Base-by-base conservation (phyloP, 2,888 invertebrate species). In the Melanophora roralis region DNA sequence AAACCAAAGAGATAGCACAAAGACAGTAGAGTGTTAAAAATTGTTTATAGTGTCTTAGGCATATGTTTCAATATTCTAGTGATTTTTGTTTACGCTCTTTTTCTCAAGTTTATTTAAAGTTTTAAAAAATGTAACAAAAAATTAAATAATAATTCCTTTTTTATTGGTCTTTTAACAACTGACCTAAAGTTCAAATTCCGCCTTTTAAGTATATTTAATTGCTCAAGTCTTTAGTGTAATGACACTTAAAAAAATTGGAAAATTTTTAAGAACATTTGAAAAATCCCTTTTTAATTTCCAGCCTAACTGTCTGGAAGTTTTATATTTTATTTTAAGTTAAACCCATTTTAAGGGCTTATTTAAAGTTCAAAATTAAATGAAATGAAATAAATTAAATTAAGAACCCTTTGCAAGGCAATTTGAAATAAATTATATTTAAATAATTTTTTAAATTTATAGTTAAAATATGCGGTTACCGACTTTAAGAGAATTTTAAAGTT, bases 11-110 rank as follows among this genome's bases (percentile, higher is more conserved):
- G 27, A 77, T 1, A 36, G 45, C 1, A 47, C 7, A 51, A 51
- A 40, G 45, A 34, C 51, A 45, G 11, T 27, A 27, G 36, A 64
- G 64, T 57, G 57, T 49, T 64, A 62, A 49, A 71, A 65, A 74
- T 51, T 57, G 19, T 68, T 62, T 55, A 53, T 67, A 68, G 53
- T 57, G 67, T 78, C 51, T 64, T 12, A 40, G 12, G 14, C 43
- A 59, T 53, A 51, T 45, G 64, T 57, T 65, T 77, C 57, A n/a
- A 38, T 23, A 57, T 36, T 32, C n/a, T 8, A 12, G 6, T 57
- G 4, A 36, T 47, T 47, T 5, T 57, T n/a, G n/a, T n/a, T 23
- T 16, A n/a, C 45, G 27, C 40, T 14, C 19, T 19, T 19, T 19
- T 64, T 49, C 27, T 0, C 34, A 21, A 7, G 23, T 3, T n/a